These are phyloP conservation scores for Graptemys geographica DNA, from an alignment of 2,797 vertebrate genomes.

Conservation along the genomic window DNA sequence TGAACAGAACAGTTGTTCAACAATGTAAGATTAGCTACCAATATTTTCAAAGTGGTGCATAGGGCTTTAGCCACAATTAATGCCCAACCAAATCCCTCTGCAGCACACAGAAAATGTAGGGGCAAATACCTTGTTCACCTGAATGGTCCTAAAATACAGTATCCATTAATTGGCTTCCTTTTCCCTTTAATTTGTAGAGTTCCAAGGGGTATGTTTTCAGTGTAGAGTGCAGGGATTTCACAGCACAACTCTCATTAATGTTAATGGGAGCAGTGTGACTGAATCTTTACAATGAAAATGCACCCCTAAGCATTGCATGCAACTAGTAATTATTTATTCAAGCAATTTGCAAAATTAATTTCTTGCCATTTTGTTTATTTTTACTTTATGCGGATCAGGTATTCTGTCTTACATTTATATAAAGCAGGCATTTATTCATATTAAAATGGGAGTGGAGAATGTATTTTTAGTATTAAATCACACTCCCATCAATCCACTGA, in stretches of 20 bases:
- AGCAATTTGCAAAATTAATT: background rate
- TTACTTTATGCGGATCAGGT: background rate
- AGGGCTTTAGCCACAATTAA: background rate
- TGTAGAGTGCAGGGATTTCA: background rate
- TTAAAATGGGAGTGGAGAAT: background rate
- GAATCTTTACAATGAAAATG: background rate
- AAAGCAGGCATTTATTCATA: background rate
- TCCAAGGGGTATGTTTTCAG: background rate
- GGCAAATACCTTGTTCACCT: background rate
- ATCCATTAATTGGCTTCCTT: background rate
- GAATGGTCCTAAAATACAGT: background rate
- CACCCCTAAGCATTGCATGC: background rate
- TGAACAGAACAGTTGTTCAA: background rate
- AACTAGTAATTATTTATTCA: background rate
- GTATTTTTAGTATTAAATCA: background rate
- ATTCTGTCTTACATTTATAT: background rate
- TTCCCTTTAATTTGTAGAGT: background rate
- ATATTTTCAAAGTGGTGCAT: background rate
- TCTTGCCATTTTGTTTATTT: background rate
- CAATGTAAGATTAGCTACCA: background rate
- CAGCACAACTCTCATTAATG: background rate
- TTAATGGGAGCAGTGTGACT: background rate
- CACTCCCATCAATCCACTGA: background rate
- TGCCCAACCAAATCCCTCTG: background rate
- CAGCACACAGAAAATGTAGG: background rate